Conservation (phyloP, 1,140 invertebrate genomes). For the Diachasma alloeum region DNA sequence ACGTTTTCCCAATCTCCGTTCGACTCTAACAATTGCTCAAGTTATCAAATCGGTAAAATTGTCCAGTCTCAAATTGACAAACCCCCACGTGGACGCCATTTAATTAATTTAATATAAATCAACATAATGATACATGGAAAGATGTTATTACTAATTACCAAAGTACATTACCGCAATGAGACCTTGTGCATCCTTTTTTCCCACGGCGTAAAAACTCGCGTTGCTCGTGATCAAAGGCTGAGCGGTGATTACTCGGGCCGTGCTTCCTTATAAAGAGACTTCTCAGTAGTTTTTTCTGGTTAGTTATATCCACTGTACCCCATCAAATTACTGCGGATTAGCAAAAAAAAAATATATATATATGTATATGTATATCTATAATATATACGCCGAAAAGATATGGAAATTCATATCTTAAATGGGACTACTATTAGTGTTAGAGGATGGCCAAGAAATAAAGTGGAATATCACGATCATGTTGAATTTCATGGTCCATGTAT, state of each 20-base stretch:
- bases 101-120: background rate
- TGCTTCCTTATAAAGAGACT: slow-evolving; percentile 2
- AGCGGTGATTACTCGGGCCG: slow-evolving; percentile 3
- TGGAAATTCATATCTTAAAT: background rate
- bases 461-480: background rate
- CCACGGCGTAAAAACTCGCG: slow-evolving; percentile 1
- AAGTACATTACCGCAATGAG: background rate
- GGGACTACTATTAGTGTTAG: background rate
- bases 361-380: background rate
- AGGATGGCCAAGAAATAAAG: background rate
- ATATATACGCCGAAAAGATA: background rate
- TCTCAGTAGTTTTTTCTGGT: background rate
- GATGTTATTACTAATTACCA: background rate
- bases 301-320: background rate
- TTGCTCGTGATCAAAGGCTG: slow-evolving; percentile 5
- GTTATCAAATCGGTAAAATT: no score
- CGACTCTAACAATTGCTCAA: no score
- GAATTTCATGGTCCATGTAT: background rate
- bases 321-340: background rate
- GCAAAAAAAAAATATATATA: background rate
- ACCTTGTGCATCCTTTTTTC: background rate
- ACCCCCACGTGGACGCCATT: background rate
- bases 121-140: background rate
- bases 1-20: no score
- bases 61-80: no score